Base-by-base conservation (phyloP, 2,888 invertebrate genomes). In the Bruchidius siliquastri region DNA sequence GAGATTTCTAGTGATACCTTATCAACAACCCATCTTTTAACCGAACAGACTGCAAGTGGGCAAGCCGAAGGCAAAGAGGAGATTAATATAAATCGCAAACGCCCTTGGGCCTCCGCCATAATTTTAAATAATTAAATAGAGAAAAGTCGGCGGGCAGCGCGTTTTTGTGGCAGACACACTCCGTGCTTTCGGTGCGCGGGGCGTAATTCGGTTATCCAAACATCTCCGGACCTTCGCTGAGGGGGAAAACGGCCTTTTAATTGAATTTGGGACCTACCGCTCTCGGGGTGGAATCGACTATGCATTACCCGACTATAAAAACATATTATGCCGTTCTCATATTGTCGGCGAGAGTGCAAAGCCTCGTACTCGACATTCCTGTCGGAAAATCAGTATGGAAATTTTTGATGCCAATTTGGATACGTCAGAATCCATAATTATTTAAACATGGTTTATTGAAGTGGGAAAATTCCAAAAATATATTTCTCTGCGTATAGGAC, bases 121-220 rank as follows among this genome's bases (percentile, higher is more conserved):
- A 81, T 82, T 82, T 82, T 82, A 79, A 82, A 82, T 82, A 80
- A 82, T 82, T 82, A 80, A 82, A 80, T 78, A 81, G 79, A 74
- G 77, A 77, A 77, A 77, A 72, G 73, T 72, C 71, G 74, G 73
- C 71, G 67, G 74, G 78, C 77, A 76, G 75, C 75, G 75, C 74
- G 77, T 73, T 74, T 49, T 70, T 76, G 78, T 74, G 78, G 78
- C 77, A 74, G 74, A 76, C 76, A 49, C 76, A 77, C 79, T 80
- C 79, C 80, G 80, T 82, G 49, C 26, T 82, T 81, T 80, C 77
- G 18, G 49, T 26, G 8, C 26, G 26, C 26, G 3, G 26, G 26
- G 8, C 26, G 26, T 82, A 83, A 82, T 83, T 83, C 83, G 81
- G 82, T 83, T 83, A 83, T 80, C 81, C 82, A 83, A 83, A 83